Base-by-base conservation (phyloP, 1,140 invertebrate species). In the Mercenaria mercenaria region DNA sequence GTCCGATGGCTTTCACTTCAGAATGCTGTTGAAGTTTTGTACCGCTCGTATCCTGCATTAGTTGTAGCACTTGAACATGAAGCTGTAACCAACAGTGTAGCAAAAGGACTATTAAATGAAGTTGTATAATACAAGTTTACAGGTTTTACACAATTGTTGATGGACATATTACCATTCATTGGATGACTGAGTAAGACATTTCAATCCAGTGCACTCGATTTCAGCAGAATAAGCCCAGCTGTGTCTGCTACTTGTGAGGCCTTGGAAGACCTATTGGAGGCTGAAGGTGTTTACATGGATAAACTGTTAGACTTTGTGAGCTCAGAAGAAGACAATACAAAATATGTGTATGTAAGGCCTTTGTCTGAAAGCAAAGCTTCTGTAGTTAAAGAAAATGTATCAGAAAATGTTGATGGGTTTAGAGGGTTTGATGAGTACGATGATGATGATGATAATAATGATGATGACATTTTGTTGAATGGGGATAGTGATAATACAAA, bases 1-100 rank as follows among this genome's bases (percentile, higher is more conserved):
- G 72, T 83, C 56, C 26, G 79, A 56, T 89, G 79, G 79, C 69
- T 89, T 26, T 82, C 79, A 4, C 34, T 50, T 61, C 10, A 59
- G 52, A 67, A 67, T 39, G 69, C 80, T 37, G 80, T 76, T 34
- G 64, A 61, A 34, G 88, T 80, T 0, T 39, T 88, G n/a, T 26
- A 79, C 23, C 15, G 47, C 13, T 29, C 47, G 4, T 81, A 81
- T 50, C 77, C 79, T 23, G 56, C 79, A n/a, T 52, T 82, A 41
- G 52, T 61, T 18, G 32, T 43, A 4, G 61, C 56, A 26, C 39
- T 82, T 37, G 52, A 61, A 64, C 39, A 26, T 43, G 56, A 64
- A n/a, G 79, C 79, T n/a, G 59, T 52, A 26, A 26, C 8, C 15
- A 82, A 41, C 39, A 4, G 56, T 41, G 79, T 37, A 20, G 79